Evolutionary conservation across 30 jellyfish, hydroid and myxozoan genomes (phyloP), one percentile per base, ranked within the genome.

Genomic region (Catostylus mosaicus): DNA sequence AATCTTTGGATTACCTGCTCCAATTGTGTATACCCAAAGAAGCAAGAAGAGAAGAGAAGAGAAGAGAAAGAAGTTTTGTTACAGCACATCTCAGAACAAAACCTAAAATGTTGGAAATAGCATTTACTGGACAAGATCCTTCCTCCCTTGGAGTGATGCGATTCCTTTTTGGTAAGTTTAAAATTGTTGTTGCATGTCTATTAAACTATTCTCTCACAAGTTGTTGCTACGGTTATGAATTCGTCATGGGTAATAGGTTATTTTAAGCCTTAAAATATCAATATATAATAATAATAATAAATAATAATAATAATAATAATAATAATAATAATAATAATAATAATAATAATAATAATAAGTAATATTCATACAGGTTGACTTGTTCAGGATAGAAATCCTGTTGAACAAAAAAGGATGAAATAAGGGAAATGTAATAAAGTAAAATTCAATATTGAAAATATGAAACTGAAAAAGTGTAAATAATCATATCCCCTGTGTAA

Each of bases 121-220:
- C 78, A 16, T 77, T 31, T 77, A 54, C 26, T 37, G 92, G 88
- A 48, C 59, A 66, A 51, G 98, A 93, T 61, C 98, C 98, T 37
- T 76, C 98, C 23, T 95, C 96, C 9, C 82, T 93, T 19, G 98
- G 96, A 32, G 82, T 93, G 54, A 51, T 83, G 71, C 67, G 98
- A 63, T 80, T 93, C 33, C 78, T 83, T 37, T 93, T 78, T 93
- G 98, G 98, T 93, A 77, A 60, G 90, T 56, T 16, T 18, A 6
- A 14, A 12, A 24, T n/a, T 4, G 35, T 7, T 50, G 36, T 66
- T 9, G 18, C 67, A 52, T 52, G 19, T 52, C 19, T 52, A 3
- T 10, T 52, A n/a, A 52, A 24, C 67, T 3, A 52, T 9, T 7
- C 67, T 4, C 24, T 5, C 14, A 40, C 54, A 40, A 14, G 14